A percentile compares a stretch with the other conserved stretches of the same genome.
Evolutionary conservation across 2,888 invertebrate genomes (phyloP).

Genomic region (Gisinianus flammeolus): DNA sequence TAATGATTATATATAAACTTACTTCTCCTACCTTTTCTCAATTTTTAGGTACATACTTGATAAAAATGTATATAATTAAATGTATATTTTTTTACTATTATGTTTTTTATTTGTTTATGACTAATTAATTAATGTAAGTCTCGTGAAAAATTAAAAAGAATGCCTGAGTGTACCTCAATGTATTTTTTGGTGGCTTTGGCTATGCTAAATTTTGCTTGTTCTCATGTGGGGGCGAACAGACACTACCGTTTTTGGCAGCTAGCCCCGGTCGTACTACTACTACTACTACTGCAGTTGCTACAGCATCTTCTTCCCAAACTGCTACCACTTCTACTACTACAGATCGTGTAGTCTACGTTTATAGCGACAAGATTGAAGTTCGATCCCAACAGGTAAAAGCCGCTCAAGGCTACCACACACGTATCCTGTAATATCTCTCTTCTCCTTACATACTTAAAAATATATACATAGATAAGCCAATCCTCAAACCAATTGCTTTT

Average conservation of each 20-base stretch:
- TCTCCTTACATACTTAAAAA: background rate
- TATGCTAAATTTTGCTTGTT: conserved; percentile 43
- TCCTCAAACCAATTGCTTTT: background rate
- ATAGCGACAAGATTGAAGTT: conserved; percentile 66
- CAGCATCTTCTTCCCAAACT: conserved; percentile 52
- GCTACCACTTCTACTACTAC: conserved; percentile 53
- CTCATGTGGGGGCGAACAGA: conserved; percentile 56
- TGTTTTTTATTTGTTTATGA: background rate
- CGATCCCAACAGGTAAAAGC: conserved; percentile 64
- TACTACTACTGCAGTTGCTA: conserved; percentile 50
- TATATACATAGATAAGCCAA: background rate
- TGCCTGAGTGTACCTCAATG: conserved; percentile 47
- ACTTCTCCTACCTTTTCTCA: background rate
- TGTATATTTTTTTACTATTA: too few species aligned
- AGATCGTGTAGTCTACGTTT: conserved; percentile 66
- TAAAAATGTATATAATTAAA: too few species aligned
- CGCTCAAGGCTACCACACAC: conserved; percentile 45
- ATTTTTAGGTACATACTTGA: background rate
- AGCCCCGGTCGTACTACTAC: conserved; percentile 57
- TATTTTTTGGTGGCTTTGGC: conserved; percentile 49
- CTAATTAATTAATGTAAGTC: conserved; percentile 31
- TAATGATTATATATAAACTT: too few species aligned
- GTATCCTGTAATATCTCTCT: conserved; percentile 32
- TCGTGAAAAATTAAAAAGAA: conserved; percentile 31
- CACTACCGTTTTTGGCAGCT: conserved; percentile 59